Evolutionary conservation across 2,888 invertebrate genomes (phyloP).

Genomic region (Meganola albula): DNA sequence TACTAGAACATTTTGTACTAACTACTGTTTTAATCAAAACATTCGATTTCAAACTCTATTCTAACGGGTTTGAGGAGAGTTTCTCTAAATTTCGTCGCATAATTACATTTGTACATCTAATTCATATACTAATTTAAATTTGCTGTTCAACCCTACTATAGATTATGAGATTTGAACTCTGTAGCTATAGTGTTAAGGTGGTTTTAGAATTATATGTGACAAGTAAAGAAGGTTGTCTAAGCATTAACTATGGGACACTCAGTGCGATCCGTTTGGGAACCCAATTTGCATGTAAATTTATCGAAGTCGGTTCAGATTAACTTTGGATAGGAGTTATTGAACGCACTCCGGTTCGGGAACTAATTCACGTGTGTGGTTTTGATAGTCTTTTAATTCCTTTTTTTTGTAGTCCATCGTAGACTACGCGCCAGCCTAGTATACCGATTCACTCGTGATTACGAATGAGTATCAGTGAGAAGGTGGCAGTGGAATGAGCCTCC

Average conservation of each 20-base stretch:
- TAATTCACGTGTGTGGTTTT: too few species aligned
- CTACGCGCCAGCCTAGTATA: too few species aligned
- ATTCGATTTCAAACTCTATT: constrained; percentile 26
- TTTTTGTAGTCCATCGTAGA: too few species aligned
- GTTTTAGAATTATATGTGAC: background rate
- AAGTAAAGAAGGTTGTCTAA: constrained; percentile 24
- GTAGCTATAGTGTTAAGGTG: background rate
- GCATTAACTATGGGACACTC: constrained; percentile 60
- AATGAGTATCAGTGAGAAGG: too few species aligned
- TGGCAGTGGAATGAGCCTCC: too few species aligned
- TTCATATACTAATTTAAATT: constrained; percentile 31
- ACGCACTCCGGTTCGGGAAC: constrained; percentile 27
- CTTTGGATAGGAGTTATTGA: constrained; percentile 50
- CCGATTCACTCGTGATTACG: too few species aligned
- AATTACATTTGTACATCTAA: constrained; percentile 42
- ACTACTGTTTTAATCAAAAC: too few species aligned
- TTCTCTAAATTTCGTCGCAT: constrained; percentile 26
- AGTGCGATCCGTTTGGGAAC: constrained; percentile 59
- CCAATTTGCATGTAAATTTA: constrained; percentile 73
- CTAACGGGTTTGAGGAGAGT: constrained; percentile 18
- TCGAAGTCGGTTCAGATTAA: constrained; percentile 63
- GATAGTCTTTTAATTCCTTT: too few species aligned
- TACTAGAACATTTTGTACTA: constrained; percentile 22
- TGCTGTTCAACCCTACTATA: constrained; percentile 8
- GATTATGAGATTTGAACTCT: constrained; percentile 20